Conservation (phyloP, 2,113 vertebrate genomes). For the Cariama cristata region DNA sequence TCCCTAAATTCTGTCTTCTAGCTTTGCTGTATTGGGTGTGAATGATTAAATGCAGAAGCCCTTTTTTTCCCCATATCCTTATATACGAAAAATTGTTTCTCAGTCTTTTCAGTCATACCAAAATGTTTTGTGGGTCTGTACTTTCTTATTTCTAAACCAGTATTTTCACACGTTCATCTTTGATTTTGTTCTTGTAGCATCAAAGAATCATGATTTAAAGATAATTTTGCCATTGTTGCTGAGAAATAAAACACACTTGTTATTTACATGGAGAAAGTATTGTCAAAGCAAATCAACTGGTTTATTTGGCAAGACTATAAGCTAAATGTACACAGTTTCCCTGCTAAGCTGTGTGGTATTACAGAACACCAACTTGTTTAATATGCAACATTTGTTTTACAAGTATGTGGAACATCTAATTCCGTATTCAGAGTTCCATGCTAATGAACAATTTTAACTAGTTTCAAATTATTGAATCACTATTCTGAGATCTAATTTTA, state of each 20-base stretch:
- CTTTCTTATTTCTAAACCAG: neutral
- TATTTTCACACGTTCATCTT: neutral
- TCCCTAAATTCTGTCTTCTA: neutral
- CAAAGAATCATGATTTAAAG: neutral
- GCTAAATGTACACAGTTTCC: neutral
- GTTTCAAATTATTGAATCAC: neutral
- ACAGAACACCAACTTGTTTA: neutral
- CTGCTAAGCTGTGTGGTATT: neutral
- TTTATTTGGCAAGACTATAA: neutral
- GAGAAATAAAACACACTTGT: neutral
- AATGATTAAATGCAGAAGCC: neutral
- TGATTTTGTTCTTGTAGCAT: neutral
- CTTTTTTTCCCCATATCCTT: fast-evolving
- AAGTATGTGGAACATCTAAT: neutral
- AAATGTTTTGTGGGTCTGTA: neutral
- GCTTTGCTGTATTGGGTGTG: neutral
- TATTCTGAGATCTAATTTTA: neutral
- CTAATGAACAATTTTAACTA: neutral
- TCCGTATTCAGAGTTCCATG: neutral
- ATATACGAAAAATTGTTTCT: neutral
- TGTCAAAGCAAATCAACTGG: neutral
- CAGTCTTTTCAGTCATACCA: neutral
- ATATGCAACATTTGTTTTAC: neutral
- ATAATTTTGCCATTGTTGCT: neutral
- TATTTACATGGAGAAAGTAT: neutral